Percentiles rank a stretch among this genome's conserved stretches.
phyloP scores from a whole-genome alignment of 2,113 vertebrate species.

The Capricornis sumatraensis region DNA sequence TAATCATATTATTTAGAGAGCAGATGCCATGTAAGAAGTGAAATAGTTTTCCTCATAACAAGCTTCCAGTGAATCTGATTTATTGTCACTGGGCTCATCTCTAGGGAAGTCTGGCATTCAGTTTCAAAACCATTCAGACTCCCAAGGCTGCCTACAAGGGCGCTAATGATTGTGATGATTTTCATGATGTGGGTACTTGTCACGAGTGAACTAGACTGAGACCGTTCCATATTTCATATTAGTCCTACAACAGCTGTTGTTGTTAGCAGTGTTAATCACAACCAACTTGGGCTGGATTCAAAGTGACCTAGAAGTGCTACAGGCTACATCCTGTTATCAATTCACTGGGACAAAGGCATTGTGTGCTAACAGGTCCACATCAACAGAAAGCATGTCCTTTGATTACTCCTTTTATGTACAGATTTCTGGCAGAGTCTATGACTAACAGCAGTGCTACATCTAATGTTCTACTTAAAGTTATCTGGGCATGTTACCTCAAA shows the following conservation, averaged over 20 bases:
- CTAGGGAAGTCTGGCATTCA: background rate
- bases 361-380: slow-evolving; percentile 59
- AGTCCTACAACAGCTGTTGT: slow-evolving; percentile 18
- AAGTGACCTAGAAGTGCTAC: slow-evolving; percentile 40
- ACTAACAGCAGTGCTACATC: slow-evolving; percentile 24
- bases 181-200: background rate
- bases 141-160: background rate
- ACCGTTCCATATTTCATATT: slow-evolving; percentile 34
- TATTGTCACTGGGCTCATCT: background rate
- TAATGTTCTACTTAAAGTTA: background rate
- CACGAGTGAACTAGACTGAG: background rate
- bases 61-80: background rate
- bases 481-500: background rate
- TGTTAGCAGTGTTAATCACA: slow-evolving; percentile 45
- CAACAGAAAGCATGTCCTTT: slow-evolving; percentile 64
- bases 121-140: background rate
- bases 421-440: slow-evolving; percentile 60
- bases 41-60: background rate
- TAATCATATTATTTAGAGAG: slow-evolving; percentile 39
- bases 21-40: background rate
- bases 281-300: slow-evolving; percentile 43
- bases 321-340: slow-evolving; percentile 35
- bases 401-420: slow-evolving; percentile 57
- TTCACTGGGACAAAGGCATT: slow-evolving; percentile 39
- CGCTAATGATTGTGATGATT: background rate